Evolutionary conservation across 1,140 invertebrate species (phyloP), one percentile per base, ranked within the genome.

Genomic region (Caligus rogercresseyi): DNA sequence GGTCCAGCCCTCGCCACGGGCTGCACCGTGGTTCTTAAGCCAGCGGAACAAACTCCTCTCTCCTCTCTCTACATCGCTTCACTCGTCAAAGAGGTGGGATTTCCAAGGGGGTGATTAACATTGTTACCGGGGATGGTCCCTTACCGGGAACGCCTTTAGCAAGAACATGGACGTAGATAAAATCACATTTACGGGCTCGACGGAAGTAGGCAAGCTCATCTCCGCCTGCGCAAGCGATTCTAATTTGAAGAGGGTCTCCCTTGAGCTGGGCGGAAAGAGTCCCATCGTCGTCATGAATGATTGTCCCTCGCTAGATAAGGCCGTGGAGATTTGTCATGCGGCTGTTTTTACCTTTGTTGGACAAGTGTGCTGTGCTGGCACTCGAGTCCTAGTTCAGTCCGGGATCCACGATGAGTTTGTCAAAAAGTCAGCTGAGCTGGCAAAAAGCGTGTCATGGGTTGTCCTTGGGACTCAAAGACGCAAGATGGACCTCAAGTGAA

Each of bases 1-100:
- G 87, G 79, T 0, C 88, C 89, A 1, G 88, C 87, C 3, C 71
- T 93, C 43, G 82, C 86, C 21, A 76, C 82, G 63, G 88, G 86
- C 18, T 93, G 89, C 69, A 89, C 85, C 0, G 76, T 92, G 25
- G 78, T 96, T 11, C 71, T 93, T 66, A 95, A 96, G 72, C 86
- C 88, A 1, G 89, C 92, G 0, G 92, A 96, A 72, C 89, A 94
- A 74, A 96, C 93, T 0, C 91, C 92, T 0, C 74, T 97, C 0
- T 87, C 83, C 1, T 88, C 90, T 0, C 73, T 95, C 0, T 82
- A 85, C 66, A 70, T 90, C 19, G 91, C 83, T 11, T 77, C 83
- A 1, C 74, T 97, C 0, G 72, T 79, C 16, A 84, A 83, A 70
- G 89, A 96, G 73, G 80, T 87, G 54, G 90, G 90, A n/a, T 87